A percentile compares a stretch with the other conserved stretches of the same genome.
Conservation (phyloP, 2,888 invertebrate species). For the Protula sp. region DNA sequence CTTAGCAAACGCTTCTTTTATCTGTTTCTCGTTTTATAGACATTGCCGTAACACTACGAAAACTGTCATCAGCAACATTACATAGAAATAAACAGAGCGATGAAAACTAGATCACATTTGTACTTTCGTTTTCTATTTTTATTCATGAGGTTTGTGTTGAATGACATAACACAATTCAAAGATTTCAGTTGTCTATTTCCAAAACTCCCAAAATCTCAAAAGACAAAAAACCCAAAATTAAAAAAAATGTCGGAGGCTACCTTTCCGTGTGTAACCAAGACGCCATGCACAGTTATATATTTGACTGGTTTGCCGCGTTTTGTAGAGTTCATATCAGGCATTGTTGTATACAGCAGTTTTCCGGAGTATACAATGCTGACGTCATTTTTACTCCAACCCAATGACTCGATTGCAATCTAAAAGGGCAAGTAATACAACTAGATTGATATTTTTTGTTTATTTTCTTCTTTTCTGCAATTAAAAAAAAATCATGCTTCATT, state of each 20-base stretch:
- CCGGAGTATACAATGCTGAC: slow-evolving; percentile 72
- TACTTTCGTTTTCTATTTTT: no score
- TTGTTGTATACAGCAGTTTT: slow-evolving; percentile 78
- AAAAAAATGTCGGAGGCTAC: slow-evolving; percentile 55
- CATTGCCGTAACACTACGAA: no score
- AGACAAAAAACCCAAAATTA: neutral
- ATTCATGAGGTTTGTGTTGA: neutral
- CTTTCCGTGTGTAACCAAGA: slow-evolving; percentile 86
- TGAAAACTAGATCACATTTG: no score
- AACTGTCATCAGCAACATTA: no score
- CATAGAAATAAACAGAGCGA: no score
- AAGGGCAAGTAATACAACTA: neutral
- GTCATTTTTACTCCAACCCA: slow-evolving; percentile 80
- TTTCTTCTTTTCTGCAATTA: no score
- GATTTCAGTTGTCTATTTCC: neutral
- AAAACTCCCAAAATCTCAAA: neutral
- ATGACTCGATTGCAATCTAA: slow-evolving; percentile 81
- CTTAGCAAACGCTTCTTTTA: no score
- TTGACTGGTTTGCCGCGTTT: slow-evolving; percentile 38
- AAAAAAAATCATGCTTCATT: no score
- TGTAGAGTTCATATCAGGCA: slow-evolving; percentile 73
- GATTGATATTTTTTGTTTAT: no score
- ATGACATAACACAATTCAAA: neutral
- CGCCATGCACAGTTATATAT: slow-evolving; percentile 78
- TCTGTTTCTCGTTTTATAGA: no score